phyloP scores from a whole-genome alignment of 2,888 invertebrate genomes.

The Toxonevra muliebris region DNA sequence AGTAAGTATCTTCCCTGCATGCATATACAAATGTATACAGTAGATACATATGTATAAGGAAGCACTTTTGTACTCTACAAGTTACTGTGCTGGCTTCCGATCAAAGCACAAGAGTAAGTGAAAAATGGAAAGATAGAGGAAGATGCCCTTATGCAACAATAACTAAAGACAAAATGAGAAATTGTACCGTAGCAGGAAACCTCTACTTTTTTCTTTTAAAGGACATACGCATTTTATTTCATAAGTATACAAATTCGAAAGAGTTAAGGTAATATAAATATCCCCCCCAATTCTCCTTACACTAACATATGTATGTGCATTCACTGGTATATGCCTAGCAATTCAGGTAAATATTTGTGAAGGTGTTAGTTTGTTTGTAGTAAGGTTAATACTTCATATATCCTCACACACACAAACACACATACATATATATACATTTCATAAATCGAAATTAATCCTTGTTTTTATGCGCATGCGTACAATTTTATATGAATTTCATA shows the following conservation, averaged over 20 bases:
- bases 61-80: too few relatives aligned
- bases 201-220: too few relatives aligned
- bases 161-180: conserved; percentile 2
- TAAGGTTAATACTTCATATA: too few relatives aligned
- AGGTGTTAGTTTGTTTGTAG: too few relatives aligned
- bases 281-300: too few relatives aligned
- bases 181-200: conserved; percentile 17
- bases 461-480: conserved; percentile 20
- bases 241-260: too few relatives aligned
- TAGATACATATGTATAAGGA: too few relatives aligned
- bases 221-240: too few relatives aligned
- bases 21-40: too few relatives aligned
- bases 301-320: neutral
- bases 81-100: conserved; percentile 15
- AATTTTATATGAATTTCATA: conserved; percentile 8
- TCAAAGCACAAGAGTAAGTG: conserved; percentile 8
- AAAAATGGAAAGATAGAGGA: conserved; percentile 9
- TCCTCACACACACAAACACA: neutral
- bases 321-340: neutral
- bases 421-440: neutral
- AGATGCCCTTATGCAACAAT: conserved; percentile 12
- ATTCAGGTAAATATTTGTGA: neutral
- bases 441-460: conserved; percentile 1
- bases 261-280: too few relatives aligned
- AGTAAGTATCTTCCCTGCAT: too few relatives aligned